Evolutionary conservation across 2,888 invertebrate species (phyloP), one percentile per base, ranked within the genome.

Genomic region (Sepiola atlantica): DNA sequence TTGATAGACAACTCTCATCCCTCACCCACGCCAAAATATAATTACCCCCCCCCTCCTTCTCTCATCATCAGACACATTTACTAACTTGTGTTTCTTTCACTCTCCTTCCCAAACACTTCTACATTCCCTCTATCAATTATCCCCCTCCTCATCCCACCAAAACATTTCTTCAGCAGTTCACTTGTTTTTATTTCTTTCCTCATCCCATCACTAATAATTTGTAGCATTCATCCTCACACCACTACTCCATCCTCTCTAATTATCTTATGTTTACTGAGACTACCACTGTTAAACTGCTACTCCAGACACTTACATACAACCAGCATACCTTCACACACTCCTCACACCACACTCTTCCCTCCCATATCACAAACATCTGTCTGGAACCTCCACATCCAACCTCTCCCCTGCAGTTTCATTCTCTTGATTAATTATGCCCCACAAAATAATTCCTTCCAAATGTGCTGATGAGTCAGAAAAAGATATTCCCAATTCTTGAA

Each of bases 401-500:
- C 77, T 32, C 77, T 32, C n/a, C n/a, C 12, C n/a, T 16, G 6
- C 77, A 32, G 21, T 77, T 77, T 32, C n/a, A 77, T 77, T 77
- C 8, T 32, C 18, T 16, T 77, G n/a, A n/a, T 77, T 77, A 77
- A 77, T 77, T 77, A 32, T 32, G 14, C 12, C 77, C 77, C 77
- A 77, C 77, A 16, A n/a, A 77, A n/a, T n/a, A 77, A n/a, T 77
- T 77, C 77, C 32, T 77, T 77, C 14, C n/a, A 61, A 77, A n/a
- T 77, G 12, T 77, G 77, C 77, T 77, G 77, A 77, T 77, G 77
- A 77, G 77, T 77, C 77, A 77, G 77, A 77, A 77, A 45, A 77
- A 77, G 77, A n/a, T 77, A 32, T 77, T 77, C n/a, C 77, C 77
- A 77, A 77, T 77, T 77, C 77, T n/a, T 77, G n/a, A 77, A 77